Evolutionary conservation across 2,113 vertebrate species (phyloP), one percentile per base, ranked within the genome.

Genomic region (Bufo bufo): DNA sequence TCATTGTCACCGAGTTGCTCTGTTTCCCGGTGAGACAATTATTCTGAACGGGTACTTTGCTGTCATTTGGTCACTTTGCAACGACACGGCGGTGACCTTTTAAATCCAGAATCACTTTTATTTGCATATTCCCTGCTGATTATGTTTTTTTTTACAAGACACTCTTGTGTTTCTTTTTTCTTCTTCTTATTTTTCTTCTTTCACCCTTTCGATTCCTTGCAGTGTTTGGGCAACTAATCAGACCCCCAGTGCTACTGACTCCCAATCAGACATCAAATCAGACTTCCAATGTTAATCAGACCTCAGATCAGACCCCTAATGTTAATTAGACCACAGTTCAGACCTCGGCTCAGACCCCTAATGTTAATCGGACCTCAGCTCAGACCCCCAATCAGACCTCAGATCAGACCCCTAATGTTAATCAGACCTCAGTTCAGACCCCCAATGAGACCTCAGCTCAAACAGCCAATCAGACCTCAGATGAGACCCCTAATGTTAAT

Each of bases 41-140:
- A 77, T 77, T 77, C 74, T 10, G 47, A 77, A 47, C 50, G 11
- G 74, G 50, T 20, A 77, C 45, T 47, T 75, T 49, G 45, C 72
- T 77, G 74, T 77, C 72, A 75, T 49, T 49, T 19, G 75, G 75
- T 52, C 77, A 54, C 77, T 78, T 78, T 56, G 49, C 50, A 56
- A 50, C 1, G 77, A 78, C 4, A 3, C 3, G n/a, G 19, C 12
- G 20, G 50, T 54, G 77, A 56, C 77, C 77, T 78, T 77, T 78
- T 50, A 78, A 78, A 56, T 50, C 74, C 6, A 3, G 17, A 47
- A 50, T 77, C 17, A 20, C 8, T 77, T 49, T 20, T 50, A 78
- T 56, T 54, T 54, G 49, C 77, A 78, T 75, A 75, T 75, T 75
- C 10, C 6, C n/a, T 78, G 50, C 50, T 56, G 19, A 49, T 52